Conservation (phyloP, 2,888 invertebrate species). For the Nesidiocoris tenuis region DNA sequence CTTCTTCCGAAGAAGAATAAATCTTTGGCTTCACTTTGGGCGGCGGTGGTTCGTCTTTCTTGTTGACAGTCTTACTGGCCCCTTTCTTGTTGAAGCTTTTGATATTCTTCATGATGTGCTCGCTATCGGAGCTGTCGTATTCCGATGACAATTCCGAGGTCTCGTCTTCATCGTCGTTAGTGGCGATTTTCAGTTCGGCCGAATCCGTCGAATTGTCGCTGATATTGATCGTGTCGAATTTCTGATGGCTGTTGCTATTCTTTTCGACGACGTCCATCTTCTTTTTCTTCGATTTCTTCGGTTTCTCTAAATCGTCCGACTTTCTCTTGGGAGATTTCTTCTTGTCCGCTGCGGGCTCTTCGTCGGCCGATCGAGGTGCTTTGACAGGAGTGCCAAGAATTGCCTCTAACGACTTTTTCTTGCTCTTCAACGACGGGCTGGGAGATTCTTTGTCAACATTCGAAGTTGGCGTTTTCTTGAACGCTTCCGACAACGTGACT, state of each 20-base stretch:
- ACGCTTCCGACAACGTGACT: slow-evolving; percentile 6
- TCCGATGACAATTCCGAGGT: slow-evolving; percentile 31
- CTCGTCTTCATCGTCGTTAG: slow-evolving; percentile 33
- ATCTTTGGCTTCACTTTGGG: slow-evolving; percentile 28
- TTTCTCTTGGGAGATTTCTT: background rate
- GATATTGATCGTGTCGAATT: slow-evolving; percentile 25
- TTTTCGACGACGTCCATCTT: slow-evolving; percentile 35
- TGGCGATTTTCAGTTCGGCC: slow-evolving; percentile 22
- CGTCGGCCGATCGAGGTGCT: background rate
- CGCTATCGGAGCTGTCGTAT: slow-evolving; percentile 34
- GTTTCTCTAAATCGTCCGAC: background rate
- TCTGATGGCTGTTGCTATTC: slow-evolving; percentile 5
- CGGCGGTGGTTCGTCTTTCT: slow-evolving; percentile 26
- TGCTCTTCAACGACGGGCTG: background rate
- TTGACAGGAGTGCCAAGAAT: background rate
- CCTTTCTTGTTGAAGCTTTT: slow-evolving; percentile 40
- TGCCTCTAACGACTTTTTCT: background rate
- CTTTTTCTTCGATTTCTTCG: background rate
- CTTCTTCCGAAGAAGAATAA: slow-evolving; percentile 31
- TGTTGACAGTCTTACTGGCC: slow-evolving; percentile 23
- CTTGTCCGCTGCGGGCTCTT: background rate
- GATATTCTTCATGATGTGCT: slow-evolving; percentile 37
- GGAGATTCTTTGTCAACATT: background rate
- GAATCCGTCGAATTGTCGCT: slow-evolving; percentile 35
- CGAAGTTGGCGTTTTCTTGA: background rate